Base-by-base conservation (phyloP, 2,888 invertebrate species). In the Lochmaea crataegi region DNA sequence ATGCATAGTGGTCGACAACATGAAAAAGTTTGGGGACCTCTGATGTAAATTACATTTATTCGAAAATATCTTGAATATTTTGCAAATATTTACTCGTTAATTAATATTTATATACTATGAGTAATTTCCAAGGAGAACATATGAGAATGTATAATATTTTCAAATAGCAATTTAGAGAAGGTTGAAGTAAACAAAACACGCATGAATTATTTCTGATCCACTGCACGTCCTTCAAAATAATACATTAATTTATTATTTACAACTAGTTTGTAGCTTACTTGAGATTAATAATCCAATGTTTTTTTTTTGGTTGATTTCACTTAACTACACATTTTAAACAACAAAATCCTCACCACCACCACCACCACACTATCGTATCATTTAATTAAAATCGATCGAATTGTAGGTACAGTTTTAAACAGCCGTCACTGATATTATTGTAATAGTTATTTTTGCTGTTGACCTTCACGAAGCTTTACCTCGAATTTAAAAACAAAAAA, bases 381-480 rank as follows among this genome's bases (percentile, higher is more conserved):
- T 38, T 41, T 18, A 41, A 63, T 63, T 32, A 42, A 63, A 63
- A 67, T 18, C 58, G 45, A 67, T 67, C n/a, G n/a, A 42, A 48
- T 60, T 51, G 32, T n/a, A n/a, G n/a, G n/a, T n/a, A 58, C 26
- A 68, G 45, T n/a, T 51, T 51, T 45, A 22, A 18, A 38, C 68
- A 60, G 16, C 26, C 68, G 60, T 60, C 60, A 45, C n/a, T 56
- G 48, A 38, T 53, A 67, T 57, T 60, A 68, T 51, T 68, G 26
- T 68, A 60, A 67, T 67, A 68, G 68, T 61, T 68, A 68, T 68
- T 68, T 68, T 68, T 56, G 48, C 60, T 12, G 16, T 26, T 48
- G 68, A 68, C 68, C 68, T 68, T 68, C 68, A 61, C 42, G 48
- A 48, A 22, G 32, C 67, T 63, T 63, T 42, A 63, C 61, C 61